Conservation (phyloP, 2,888 invertebrate genomes). For the Andrena minutula region DNA sequence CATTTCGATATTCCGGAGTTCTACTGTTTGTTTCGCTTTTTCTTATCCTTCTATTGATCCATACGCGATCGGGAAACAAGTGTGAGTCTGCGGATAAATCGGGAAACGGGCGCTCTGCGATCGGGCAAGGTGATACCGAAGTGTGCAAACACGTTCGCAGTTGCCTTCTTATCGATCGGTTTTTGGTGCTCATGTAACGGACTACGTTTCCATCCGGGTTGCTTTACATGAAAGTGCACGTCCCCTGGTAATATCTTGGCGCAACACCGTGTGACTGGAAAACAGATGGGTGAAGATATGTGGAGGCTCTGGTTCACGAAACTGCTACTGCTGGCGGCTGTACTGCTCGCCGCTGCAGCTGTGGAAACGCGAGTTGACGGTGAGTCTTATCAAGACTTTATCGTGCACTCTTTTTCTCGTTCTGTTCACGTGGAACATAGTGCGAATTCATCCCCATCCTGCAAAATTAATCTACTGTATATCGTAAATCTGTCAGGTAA, state of each 20-base stretch:
- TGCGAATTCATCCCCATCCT: too few relatives aligned
- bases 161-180: slow-evolving; percentile 4
- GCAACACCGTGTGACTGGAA: slow-evolving; percentile 33
- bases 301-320: slow-evolving; percentile 78
- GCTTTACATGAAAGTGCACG: slow-evolving; percentile 59
- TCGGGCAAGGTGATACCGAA: slow-evolving; percentile 20
- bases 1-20: background rate
- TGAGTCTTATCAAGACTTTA: slow-evolving; percentile 41
- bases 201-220: slow-evolving; percentile 31
- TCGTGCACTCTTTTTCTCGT: background rate
- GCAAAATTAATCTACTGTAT: too few relatives aligned
- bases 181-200: slow-evolving; percentile 65
- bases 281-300: slow-evolving; percentile 74
- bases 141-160: slow-evolving; percentile 13
- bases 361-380: slow-evolving; percentile 57
- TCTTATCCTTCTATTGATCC: background rate
- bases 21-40: background rate
- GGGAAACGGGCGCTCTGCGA: background rate
- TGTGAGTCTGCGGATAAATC: background rate
- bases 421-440: background rate
- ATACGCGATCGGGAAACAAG: background rate
- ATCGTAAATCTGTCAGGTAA: too few relatives aligned
- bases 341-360: slow-evolving; percentile 33
- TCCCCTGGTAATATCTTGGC: slow-evolving; percentile 46
- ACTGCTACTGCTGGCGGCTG: slow-evolving; percentile 61